Evolutionary conservation across 1,140 invertebrate genomes (phyloP).

Genomic region (Sminthurinus signatus): DNA sequence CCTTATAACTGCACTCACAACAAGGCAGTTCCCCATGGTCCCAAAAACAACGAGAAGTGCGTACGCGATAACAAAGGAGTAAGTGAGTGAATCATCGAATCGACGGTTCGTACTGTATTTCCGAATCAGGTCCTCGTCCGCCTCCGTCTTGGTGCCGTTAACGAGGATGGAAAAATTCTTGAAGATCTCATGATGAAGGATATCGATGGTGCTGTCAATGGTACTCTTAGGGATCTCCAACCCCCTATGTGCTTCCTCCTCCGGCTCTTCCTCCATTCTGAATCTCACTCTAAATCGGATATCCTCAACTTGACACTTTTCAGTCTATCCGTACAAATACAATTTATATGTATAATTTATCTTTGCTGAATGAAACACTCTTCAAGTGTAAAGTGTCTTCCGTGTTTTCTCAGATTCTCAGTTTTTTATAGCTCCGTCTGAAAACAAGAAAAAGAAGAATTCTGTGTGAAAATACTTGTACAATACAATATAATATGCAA

Average conservation of each 20-base stretch:
- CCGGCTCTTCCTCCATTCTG: too few species aligned
- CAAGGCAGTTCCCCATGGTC: slow-evolving; percentile 68
- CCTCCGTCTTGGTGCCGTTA: background rate
- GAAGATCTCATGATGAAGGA: background rate
- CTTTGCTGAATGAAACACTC: too few species aligned
- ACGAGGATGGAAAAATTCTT: slow-evolving; percentile 4
- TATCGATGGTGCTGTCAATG: background rate
- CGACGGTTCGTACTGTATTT: slow-evolving; percentile 52
- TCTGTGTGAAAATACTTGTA: too few species aligned
- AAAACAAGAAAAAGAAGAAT: too few species aligned
- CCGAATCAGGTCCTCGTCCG: slow-evolving; percentile 2
- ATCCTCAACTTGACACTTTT: too few species aligned
- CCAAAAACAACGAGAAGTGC: slow-evolving; percentile 67
- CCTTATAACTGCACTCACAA: slow-evolving; percentile 64
- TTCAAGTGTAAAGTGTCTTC: too few species aligned
- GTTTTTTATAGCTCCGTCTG: too few species aligned
- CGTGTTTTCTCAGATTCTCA: too few species aligned
- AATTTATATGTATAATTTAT: too few species aligned
- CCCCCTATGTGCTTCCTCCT: background rate
- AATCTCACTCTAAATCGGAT: too few species aligned
- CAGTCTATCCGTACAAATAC: too few species aligned
- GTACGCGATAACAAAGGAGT: slow-evolving; percentile 62
- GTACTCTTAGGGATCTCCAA: background rate
- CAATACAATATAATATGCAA: too few species aligned
- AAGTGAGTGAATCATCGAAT: slow-evolving; percentile 58